Evolutionary conservation across 2,888 invertebrate species (phyloP), one percentile per base, ranked within the genome.

Genomic region (Trichogramma evanescens): DNA sequence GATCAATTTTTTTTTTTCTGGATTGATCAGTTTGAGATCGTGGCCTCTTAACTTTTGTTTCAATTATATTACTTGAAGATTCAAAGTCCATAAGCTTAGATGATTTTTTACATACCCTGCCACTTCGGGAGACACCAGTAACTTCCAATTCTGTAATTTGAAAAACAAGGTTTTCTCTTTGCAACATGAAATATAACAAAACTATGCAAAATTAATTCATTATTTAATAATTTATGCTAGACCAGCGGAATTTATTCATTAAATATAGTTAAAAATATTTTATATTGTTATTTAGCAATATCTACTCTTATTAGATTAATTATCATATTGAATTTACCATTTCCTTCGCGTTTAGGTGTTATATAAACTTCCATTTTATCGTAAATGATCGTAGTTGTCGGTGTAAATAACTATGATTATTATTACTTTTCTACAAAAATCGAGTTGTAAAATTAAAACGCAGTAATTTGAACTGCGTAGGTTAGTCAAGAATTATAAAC

Each of bases 31-130:
- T 49, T 13, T 56, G 62, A 4, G 61, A 26, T 42, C 57, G 63
- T 45, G 61, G 54, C 56, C 54, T 65, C 45, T 65, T 65, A 13
- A 38, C 6, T 59, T 65, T 65, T 45, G 39, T 61, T 56, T 65
- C 65, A 55, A 52, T 59, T 41, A 65, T 9, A 57, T 61, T 65
- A 45, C 57, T 61, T n/a, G 91, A 89, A 0, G 91, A 91, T 75
- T 93, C 92, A 80, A 95, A 96, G 77, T 95, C 96, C 80, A 93
- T 87, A 51, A 97, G 82, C 76, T 96, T 95, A 0, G 95, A 94
- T 38, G 95, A 95, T 78, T 95, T 96, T 80, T 96, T 96, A 57
- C 95, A 82, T 0, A 95, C 93, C 59, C 94, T 82, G 38, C 94
- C 94, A 69, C 94, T 93, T 58, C 94, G 84, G 2, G 94, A 94